Conservation (phyloP, 1,140 invertebrate species). For the Bradysia coprophila region DNA sequence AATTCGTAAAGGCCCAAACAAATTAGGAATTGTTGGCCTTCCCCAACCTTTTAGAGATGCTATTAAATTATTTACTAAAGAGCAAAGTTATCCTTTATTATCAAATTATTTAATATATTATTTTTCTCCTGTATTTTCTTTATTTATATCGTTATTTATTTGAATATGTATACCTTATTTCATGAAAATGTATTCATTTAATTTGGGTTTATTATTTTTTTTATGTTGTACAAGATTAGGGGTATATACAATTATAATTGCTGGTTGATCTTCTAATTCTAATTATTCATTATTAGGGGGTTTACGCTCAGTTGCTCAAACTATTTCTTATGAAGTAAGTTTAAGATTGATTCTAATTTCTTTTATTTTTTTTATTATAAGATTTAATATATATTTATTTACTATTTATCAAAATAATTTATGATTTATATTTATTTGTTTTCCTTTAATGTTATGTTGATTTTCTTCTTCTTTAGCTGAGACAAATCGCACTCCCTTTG, state of each 20-base stretch:
- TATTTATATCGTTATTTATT: constrained; percentile 31
- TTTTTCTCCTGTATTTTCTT: constrained; percentile 33
- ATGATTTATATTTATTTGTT: constrained; percentile 29
- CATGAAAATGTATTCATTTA: constrained; percentile 15
- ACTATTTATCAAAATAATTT: constrained; percentile 22
- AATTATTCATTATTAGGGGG: constrained; percentile 42
- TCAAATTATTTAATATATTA: constrained; percentile 33
- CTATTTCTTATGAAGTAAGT: constrained; percentile 47
- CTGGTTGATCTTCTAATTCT: constrained; percentile 44
- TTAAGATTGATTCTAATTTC: constrained; percentile 33
- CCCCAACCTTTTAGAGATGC: constrained; percentile 45
- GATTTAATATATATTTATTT: constrained; percentile 21
- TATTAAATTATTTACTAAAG: constrained; percentile 43
- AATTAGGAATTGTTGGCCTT: constrained; percentile 35
- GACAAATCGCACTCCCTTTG: constrained; percentile 55
- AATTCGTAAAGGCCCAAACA: constrained; percentile 49
- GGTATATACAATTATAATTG: constrained; percentile 33
- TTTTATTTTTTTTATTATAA: constrained; percentile 24
- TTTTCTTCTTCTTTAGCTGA: constrained; percentile 41
- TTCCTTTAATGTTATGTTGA: constrained; percentile 31
- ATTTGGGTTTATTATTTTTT: constrained; percentile 29
- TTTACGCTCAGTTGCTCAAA: constrained; percentile 39
- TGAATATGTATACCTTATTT: constrained; percentile 29
- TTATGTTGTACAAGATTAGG: constrained; percentile 30
- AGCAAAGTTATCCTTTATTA: constrained; percentile 26